phyloP scores from a whole-genome alignment of 2,113 vertebrate species.

The Takifugu bimaculatus region DNA sequence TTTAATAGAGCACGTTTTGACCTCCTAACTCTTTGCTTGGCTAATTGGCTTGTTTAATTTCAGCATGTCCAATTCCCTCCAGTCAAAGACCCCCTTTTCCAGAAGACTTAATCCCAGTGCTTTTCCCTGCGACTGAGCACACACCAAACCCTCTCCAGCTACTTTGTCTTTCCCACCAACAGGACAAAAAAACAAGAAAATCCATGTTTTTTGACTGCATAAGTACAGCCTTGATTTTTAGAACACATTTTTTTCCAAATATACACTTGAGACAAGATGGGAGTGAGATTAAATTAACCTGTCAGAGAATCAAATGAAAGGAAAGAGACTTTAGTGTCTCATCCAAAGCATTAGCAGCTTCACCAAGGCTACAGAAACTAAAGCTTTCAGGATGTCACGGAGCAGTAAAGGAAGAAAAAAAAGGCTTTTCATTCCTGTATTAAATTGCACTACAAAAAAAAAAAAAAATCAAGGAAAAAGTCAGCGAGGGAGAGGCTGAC shows the following conservation, averaged over 20 bases:
- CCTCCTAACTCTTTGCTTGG: conserved; percentile 59
- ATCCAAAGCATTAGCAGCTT: conserved; percentile 55
- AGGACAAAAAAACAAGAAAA: conserved; percentile 11
- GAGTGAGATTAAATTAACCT: conserved; percentile 59
- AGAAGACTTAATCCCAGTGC: conserved; percentile 31
- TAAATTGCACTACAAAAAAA: conserved; percentile 44
- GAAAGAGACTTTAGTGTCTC: conserved; percentile 50
- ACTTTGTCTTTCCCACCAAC: conserved; percentile 23
- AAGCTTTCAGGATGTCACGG: conserved; percentile 62
- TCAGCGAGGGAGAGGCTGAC: conserved; percentile 45
- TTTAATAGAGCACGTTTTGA: conserved; percentile 59
- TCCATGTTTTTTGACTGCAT: neutral
- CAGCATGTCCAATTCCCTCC: conserved; percentile 54
- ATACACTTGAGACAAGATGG: conserved; percentile 51
- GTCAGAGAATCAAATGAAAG: conserved; percentile 51
- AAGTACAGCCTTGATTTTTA: conserved; percentile 43
- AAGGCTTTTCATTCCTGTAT: conserved; percentile 53
- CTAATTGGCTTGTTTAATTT: conserved; percentile 72
- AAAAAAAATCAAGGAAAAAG: conserved; percentile 41
- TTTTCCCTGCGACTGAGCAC: conserved; percentile 19
- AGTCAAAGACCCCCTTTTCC: conserved; percentile 40
- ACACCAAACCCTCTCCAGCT: conserved; percentile 5
- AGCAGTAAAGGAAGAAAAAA: conserved; percentile 44
- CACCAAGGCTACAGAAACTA: conserved; percentile 66
- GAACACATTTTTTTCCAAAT: conserved; percentile 29